Base-by-base conservation (phyloP, 2,113 vertebrate genomes). In the Cyanoramphus novaezelandiae region DNA sequence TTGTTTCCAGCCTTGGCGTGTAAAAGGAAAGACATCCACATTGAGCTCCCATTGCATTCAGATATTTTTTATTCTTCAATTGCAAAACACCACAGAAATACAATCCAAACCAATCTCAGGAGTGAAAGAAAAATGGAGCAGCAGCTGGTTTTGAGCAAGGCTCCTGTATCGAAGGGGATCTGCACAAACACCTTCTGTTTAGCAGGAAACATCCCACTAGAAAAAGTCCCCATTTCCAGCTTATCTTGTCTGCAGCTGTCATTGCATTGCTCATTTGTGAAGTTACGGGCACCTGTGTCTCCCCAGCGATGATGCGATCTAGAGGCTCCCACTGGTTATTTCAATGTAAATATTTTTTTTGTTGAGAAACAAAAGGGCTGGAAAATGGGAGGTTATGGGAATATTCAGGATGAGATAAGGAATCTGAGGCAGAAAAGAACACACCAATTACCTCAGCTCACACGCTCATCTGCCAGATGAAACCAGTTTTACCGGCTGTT, bases 401-500 rank as follows among this genome's bases (percentile, higher is more conserved):
- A 97, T 85, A 77, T 72, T 92, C 84, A 92, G 86, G 52, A 67
- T 33, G 91, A 93, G 92, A 92, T 96, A 96, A 94, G 96, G 96
- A 97, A 97, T 95, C 53, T 95, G 88, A 93, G 67, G 93, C 92
- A 95, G 94, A 33, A 60, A 96, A 96, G 82, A 92, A 88, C 63
- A 92, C 71, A 70, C 79, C 93, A 96, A 93, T 97, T 96, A 92
- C 93, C 37, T 60, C 83, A 91, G 29, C 96, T 96, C 90, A 84
- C 96, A 95, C 47, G 46, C 86, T 93, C 82, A 60, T 94, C 94
- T 95, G 95, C 95, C 89, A 92, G 97, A 97, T 93, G 93, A 93
- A 98, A 98, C 97, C 97, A 95, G 97, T 96, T 96, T 94, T 97
- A 94, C 94, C 97, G 95, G 98, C 95, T 95, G 77, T 76, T 88